Conservation (phyloP, 2,797 vertebrate genomes). For the Megaceryle alcyon region DNA sequence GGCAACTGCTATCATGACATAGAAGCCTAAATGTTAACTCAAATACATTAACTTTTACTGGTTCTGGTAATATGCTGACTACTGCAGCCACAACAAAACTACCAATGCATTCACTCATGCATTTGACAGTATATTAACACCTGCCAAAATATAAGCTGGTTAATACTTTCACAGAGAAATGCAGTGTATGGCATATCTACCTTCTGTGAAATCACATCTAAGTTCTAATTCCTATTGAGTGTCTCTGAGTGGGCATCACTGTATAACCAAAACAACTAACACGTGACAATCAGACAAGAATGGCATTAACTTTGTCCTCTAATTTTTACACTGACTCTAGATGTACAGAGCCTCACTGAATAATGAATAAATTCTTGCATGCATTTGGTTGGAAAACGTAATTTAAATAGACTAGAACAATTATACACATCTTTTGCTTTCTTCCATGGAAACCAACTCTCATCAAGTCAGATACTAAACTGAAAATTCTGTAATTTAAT, state of each 20-base stretch:
- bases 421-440: background rate
- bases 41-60: background rate
- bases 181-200: background rate
- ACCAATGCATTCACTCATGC: background rate
- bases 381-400: background rate
- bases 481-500: background rate
- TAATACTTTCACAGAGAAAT: background rate
- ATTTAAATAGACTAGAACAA: conserved; percentile 12
- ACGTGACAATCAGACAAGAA: background rate
- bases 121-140: background rate
- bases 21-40: background rate
- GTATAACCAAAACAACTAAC: background rate
- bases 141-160: background rate
- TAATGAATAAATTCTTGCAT: background rate
- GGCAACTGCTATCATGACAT: background rate
- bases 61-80: background rate
- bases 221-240: background rate
- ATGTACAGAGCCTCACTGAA: background rate
- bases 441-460: background rate
- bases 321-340: background rate
- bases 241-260: background rate
- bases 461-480: conserved; percentile 8
- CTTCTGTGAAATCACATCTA: background rate
- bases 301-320: background rate
- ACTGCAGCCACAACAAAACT: background rate